Conservation (phyloP, 1,140 invertebrate genomes). For the Drosophila mojavensis region DNA sequence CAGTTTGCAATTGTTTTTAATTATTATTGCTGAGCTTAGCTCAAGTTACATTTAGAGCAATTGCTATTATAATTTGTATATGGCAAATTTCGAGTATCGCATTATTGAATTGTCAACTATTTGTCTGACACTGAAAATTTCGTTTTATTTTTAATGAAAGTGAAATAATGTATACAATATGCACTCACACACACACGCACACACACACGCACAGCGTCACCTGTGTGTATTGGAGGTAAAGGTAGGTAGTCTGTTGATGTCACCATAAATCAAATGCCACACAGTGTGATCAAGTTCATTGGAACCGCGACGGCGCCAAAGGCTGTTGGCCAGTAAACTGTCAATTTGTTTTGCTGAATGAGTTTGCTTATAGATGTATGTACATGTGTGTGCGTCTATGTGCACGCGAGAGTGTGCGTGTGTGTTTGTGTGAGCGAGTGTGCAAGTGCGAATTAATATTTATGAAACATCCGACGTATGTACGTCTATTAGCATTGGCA, state of each 20-base stretch:
- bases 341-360: slow-evolving; percentile 34
- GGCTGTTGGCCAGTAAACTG: slow-evolving; percentile 50
- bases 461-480: slow-evolving; percentile 17
- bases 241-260: slow-evolving; percentile 37
- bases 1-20: slow-evolving; percentile 64
- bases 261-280: slow-evolving; percentile 43
- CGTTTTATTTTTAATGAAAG: slow-evolving; percentile 45
- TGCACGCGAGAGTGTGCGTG: too few relatives aligned
- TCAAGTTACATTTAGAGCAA: slow-evolving; percentile 55
- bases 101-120: background rate
- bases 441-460: slow-evolving; percentile 22
- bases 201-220: background rate
- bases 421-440: background rate
- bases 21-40: slow-evolving; percentile 51
- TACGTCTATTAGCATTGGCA: slow-evolving; percentile 18
- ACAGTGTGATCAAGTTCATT: slow-evolving; percentile 50
- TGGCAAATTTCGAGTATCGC: background rate
- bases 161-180: slow-evolving; percentile 51
- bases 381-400: background rate
- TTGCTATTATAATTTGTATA: slow-evolving; percentile 37
- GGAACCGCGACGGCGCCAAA: slow-evolving; percentile 41
- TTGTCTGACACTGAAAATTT: slow-evolving; percentile 14
- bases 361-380: background rate
- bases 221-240: background rate
- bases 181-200: slow-evolving; percentile 1